A percentile compares a stretch with the other conserved stretches of the same genome.
phyloP scores from a whole-genome alignment of 2,888 invertebrate genomes.

The Aphodius sticticus region DNA sequence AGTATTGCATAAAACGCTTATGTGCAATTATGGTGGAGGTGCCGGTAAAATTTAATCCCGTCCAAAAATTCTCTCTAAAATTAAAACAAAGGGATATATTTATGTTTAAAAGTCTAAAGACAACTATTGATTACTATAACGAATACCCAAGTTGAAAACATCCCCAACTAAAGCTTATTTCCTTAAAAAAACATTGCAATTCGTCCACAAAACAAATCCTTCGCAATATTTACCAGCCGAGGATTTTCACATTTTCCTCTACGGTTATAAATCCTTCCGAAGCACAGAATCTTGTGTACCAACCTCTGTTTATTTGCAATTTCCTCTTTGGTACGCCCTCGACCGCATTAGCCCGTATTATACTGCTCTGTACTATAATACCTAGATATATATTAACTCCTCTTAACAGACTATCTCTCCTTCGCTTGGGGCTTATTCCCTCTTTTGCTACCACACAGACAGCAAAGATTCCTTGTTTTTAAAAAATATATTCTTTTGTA shows the following conservation, averaged over 20 bases:
- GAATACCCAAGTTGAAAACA: no score
- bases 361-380: not conserved
- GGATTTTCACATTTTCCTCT: not conserved
- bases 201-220: not conserved
- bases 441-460: constrained; percentile 14
- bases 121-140: no score
- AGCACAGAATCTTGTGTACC: not conserved
- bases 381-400: not conserved
- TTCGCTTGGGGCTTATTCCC: not conserved
- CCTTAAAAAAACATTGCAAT: not conserved
- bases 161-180: no score
- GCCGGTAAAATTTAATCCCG: no score
- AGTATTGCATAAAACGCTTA: no score
- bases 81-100: no score
- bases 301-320: not conserved
- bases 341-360: not conserved
- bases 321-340: not conserved
- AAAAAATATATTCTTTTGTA: no score
- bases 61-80: no score
- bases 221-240: not conserved
- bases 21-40: no score
- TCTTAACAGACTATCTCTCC: not conserved
- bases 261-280: not conserved
- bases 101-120: no score
- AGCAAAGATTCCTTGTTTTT: no score